Conservation (phyloP, 2,113 vertebrate genomes). For the Cynopterus brachyotis region DNA sequence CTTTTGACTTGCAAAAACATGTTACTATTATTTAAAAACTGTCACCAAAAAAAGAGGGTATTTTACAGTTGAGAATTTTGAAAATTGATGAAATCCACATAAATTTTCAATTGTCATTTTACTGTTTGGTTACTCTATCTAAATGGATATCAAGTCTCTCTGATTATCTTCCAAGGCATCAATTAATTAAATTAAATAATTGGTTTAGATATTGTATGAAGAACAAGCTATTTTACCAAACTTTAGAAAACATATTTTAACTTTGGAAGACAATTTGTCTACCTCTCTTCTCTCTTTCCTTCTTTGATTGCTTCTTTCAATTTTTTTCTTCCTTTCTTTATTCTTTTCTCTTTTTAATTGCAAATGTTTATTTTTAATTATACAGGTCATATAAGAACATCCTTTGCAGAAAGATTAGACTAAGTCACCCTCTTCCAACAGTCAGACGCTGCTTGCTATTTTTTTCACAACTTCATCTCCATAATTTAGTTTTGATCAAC, state of each 20-base stretch:
- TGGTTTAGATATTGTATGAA: neutral
- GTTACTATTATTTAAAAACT: neutral
- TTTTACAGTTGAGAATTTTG: neutral
- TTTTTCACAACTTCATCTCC: neutral
- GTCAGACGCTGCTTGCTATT: neutral
- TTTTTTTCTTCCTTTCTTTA: neutral
- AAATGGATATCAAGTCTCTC: neutral
- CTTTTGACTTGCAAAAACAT: neutral
- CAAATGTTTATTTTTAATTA: neutral
- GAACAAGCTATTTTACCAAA: neutral
- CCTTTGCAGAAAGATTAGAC: neutral
- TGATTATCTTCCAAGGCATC: neutral
- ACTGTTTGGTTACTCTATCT: neutral
- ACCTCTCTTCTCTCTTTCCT: neutral
- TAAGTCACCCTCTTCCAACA: neutral
- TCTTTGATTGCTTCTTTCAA: neutral
- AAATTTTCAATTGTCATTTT: neutral
- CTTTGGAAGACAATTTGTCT: neutral
- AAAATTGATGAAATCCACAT: neutral
- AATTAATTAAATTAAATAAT: neutral
- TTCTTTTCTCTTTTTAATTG: neutral
- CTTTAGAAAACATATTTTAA: neutral
- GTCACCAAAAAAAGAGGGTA: neutral
- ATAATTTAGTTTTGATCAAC: neutral
- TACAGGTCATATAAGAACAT: neutral